Conservation (phyloP, 2,888 invertebrate species). For the Cloeon dipterum region DNA sequence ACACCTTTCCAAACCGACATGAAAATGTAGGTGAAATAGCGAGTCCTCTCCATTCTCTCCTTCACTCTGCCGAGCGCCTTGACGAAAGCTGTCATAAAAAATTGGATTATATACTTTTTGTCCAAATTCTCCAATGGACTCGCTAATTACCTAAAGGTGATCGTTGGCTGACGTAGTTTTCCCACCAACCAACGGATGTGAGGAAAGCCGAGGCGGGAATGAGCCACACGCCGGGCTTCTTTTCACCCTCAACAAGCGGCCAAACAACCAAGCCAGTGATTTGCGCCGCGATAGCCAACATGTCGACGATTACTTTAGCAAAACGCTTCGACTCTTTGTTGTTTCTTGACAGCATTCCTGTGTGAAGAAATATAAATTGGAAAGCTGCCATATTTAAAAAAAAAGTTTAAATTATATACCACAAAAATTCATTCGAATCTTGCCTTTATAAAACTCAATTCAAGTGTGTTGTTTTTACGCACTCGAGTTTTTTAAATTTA, state of each 20-base stretch:
- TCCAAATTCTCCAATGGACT: background rate
- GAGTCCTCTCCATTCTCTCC: conserved; percentile 30
- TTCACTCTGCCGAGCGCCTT: conserved; percentile 22
- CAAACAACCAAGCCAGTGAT: conserved; percentile 40
- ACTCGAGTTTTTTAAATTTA: no score
- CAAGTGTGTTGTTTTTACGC: no score
- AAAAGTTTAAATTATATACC: background rate
- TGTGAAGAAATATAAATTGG: background rate
- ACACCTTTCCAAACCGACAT: conserved; percentile 54
- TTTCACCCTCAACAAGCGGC: conserved; percentile 28
- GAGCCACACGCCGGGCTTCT: conserved; percentile 26
- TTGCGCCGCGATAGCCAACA: conserved; percentile 37
- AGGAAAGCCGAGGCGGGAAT: conserved; percentile 37
- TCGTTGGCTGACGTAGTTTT: conserved; percentile 36
- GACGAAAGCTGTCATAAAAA: conserved; percentile 16
- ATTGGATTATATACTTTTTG: background rate
- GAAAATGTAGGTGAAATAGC: conserved; percentile 46
- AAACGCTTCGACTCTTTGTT: conserved; percentile 17
- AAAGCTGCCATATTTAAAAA: background rate
- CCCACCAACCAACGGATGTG: conserved; percentile 65
- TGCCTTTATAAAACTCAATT: no score
- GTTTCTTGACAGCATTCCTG: conserved; percentile 16
- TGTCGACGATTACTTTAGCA: conserved; percentile 26
- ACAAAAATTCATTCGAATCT: background rate
- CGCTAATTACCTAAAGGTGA: conserved; percentile 9